Evolutionary conservation across 2,797 vertebrate species (phyloP).

Genomic region (Coluber constrictor): DNA sequence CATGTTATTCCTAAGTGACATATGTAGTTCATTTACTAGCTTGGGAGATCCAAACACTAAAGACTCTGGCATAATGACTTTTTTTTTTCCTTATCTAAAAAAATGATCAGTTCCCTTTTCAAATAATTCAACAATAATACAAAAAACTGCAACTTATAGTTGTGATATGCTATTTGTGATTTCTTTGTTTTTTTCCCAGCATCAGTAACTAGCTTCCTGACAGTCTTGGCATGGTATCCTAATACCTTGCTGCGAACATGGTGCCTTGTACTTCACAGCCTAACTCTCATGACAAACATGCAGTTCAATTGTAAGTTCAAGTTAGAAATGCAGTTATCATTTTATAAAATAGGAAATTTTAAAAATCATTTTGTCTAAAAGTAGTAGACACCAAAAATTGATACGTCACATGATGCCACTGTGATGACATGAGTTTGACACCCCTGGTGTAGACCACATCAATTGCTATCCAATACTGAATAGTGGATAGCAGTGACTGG

Average conservation of each 20-base stretch:
- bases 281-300: slow-evolving; percentile 99
- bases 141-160: not conserved
- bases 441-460: not conserved
- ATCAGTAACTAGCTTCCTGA: slow-evolving; percentile 94
- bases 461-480: not conserved
- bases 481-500: not conserved
- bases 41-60: not conserved
- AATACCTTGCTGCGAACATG: slow-evolving; percentile 94
- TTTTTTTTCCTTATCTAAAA: not conserved
- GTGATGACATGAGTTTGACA: too few relatives aligned
- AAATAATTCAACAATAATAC: not conserved
- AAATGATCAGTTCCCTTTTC: not conserved
- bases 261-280: slow-evolving; percentile 97
- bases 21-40: not conserved
- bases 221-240: slow-evolving; percentile 95
- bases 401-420: too few relatives aligned
- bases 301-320: slow-evolving; percentile 83
- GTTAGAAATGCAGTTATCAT: not conserved
- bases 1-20: not conserved
- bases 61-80: not conserved
- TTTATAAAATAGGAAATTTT: not conserved
- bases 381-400: not conserved
- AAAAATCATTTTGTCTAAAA: not conserved
- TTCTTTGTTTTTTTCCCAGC: slow-evolving; percentile 70
- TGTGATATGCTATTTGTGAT: slow-evolving; percentile 13